These are phyloP conservation scores for Athripsodes cinereus DNA, from an alignment of 2,888 invertebrate genomes.

Conservation along the genomic window DNA sequence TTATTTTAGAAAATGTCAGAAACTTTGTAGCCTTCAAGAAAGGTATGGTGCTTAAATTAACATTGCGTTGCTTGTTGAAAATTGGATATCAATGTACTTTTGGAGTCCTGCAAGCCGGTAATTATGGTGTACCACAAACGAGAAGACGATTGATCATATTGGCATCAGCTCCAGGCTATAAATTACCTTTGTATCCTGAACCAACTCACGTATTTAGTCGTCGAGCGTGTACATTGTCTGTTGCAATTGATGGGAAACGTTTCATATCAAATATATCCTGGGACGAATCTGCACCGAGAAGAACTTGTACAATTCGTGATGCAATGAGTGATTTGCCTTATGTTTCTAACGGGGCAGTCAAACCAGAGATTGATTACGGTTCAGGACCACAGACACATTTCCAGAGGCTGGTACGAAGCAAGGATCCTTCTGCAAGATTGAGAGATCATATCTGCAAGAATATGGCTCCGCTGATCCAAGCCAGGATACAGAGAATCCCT, in stretches of 20 bases:
- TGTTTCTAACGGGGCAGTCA: constrained; percentile 65
- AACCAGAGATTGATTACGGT: constrained; percentile 64
- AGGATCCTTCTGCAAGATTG: constrained; percentile 50
- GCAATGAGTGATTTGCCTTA: constrained; percentile 77
- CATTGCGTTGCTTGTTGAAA: constrained; percentile 64
- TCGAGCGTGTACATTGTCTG: constrained; percentile 54
- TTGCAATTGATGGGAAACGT: constrained; percentile 45
- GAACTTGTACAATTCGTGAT: constrained; percentile 74
- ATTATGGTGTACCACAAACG: constrained; percentile 80
- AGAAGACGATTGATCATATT: constrained; percentile 70
- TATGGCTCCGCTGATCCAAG: constrained; percentile 73
- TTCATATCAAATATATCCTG: constrained; percentile 52
- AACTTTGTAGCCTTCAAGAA: constrained; percentile 81
- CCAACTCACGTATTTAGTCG: constrained; percentile 72
- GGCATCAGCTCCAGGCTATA: constrained; percentile 75
- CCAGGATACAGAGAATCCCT: constrained; percentile 71
- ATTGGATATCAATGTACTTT: constrained; percentile 88
- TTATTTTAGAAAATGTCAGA: constrained; percentile 78
- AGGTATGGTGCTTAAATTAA: constrained; percentile 74
- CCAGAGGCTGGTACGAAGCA: constrained; percentile 62
- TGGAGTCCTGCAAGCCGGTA: constrained; percentile 80
- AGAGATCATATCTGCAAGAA: constrained; percentile 80
- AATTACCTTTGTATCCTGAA: constrained; percentile 70
- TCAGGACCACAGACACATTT: constrained; percentile 68
- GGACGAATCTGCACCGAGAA: constrained; percentile 65